Base-by-base conservation (phyloP, 2,888 invertebrate genomes). In the Oligia fasciuncula region DNA sequence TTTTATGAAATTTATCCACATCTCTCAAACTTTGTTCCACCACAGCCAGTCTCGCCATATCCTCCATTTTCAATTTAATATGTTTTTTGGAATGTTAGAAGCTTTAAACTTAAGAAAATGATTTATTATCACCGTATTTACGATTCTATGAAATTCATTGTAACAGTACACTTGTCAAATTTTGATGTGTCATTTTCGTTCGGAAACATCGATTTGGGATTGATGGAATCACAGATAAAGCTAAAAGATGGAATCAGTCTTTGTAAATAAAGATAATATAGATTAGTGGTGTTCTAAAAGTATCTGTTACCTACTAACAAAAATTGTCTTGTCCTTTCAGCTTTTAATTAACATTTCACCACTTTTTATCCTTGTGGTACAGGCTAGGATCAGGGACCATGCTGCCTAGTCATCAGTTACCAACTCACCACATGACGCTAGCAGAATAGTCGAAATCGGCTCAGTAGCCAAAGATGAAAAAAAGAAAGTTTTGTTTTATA, bases 1-100 rank as follows among this genome's bases (percentile, higher is more conserved):
- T 88, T 91, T 92, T 93, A 86, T 90, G 91, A 83, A 94, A 97
- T 81, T 91, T 92, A 79, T 94, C 91, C 35, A 84, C 77, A 80
- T 95, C 93, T 76, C 92, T 88, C 46, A 96, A 86, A 83, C 91
- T 92, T 89, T 95, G 94, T 90, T 97, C 97, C n/a, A 97, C 92
- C 62, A 95, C 88, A 83, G 96, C 97, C 72, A 97, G 92, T 75
- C 96, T 94, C 65, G 97, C 96, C 93, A 94, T 95, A 84, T 96
- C 95, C 85, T 97, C 96, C 97, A 97, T 97, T 92, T 87, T 94
- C 29, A 68, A 69, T 84, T 82, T 51, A 81, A 68, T 83, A 65
- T 77, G 62, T 89, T 88, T 81, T 84, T 73, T 76, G 69, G 77
- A 75, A 72, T 82, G 73, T 83, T 79, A 79, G 68, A 72, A 67